Evolutionary conservation across 2,113 vertebrate genomes (phyloP), one percentile per base, ranked within the genome.

Genomic region (Litocranius walleri): DNA sequence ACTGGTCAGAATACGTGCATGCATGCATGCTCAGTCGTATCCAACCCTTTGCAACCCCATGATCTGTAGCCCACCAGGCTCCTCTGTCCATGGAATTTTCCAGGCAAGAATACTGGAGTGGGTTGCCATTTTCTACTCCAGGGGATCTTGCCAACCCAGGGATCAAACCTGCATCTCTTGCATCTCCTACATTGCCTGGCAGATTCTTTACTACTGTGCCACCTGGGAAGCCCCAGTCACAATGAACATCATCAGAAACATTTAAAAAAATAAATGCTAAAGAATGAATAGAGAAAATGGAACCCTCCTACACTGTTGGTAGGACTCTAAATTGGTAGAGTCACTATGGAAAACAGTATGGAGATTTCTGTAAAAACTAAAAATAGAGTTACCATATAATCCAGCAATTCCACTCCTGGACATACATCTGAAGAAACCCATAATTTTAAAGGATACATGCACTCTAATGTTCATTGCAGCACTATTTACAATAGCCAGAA

Each of bases 1-100:
- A 43, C 71, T 23, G 1, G 0, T 12, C 67, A 71, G 67, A 71
- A 23, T 12, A 23, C 0, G 2, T 12, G 19, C n/a, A 40, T 67
- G 33, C 16, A 67, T 12, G 19, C 67, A 2, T 40, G 19, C n/a
- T 71, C 67, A 40, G 19, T 23, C 0, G 0, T 71, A 3, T 40
- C 3, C 19, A 71, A 71, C n/a, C n/a, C 64, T 36, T 23, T 23
- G 67, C 0, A 0, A 71, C 3, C 19, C 19, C 67, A 23, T 12
- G 67, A 19, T 40, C 67, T 71, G n/a, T 40, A 71, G 67, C 67
- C 19, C 67, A 23, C 10, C 67, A 71, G 67, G n/a, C 5, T 71
- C 64, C n/a, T 71, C 67, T 40, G n/a, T 71, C 10, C 17, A 23
- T 71, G n/a, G 64, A 36, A 10, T 21, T 71, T 71, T 36, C 64